phyloP scores from a whole-genome alignment of 2,113 vertebrate genomes.

The Speoplatyrhinus poulsoni region DNA sequence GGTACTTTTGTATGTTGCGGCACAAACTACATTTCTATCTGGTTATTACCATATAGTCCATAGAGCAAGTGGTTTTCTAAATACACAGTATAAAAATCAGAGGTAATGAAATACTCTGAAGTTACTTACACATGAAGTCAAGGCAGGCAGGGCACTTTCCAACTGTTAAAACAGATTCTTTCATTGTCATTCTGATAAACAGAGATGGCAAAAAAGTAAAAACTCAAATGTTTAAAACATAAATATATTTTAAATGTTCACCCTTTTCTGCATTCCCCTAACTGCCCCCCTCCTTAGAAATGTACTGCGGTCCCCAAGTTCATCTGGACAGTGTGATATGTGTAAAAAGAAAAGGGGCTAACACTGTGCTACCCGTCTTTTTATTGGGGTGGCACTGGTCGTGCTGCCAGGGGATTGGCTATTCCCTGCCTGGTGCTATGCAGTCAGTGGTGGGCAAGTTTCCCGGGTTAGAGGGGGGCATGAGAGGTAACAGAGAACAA shows the following conservation, averaged over 20 bases:
- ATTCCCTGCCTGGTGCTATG: constrained; percentile 31
- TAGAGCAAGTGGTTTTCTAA: too few relatives aligned
- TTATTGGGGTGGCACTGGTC: constrained; percentile 47
- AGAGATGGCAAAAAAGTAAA: background rate
- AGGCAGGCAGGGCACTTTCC: constrained; percentile 60
- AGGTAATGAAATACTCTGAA: background rate
- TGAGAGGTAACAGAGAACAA: constrained; percentile 25
- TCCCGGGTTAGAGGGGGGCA: constrained; percentile 49
- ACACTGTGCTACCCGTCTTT: constrained; percentile 39
- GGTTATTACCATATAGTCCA: too few relatives aligned
- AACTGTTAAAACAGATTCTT: constrained; percentile 47
- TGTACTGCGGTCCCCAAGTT: constrained; percentile 25
- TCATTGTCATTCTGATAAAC: constrained; percentile 48
- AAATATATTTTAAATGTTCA: background rate
- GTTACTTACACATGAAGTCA: constrained; percentile 61
- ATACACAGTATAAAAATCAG: background rate
- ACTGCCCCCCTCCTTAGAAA: constrained; percentile 21
- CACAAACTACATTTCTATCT: too few relatives aligned
- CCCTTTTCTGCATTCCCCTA: background rate
- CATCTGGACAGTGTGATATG: constrained; percentile 39
- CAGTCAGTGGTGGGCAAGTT: constrained; percentile 50
- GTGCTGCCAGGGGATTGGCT: constrained; percentile 36
- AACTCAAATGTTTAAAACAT: background rate
- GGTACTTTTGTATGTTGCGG: too few relatives aligned
- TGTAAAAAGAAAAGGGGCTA: constrained; percentile 25